Base-by-base conservation (phyloP, 1,140 invertebrate species). In the Popillia japonica region DNA sequence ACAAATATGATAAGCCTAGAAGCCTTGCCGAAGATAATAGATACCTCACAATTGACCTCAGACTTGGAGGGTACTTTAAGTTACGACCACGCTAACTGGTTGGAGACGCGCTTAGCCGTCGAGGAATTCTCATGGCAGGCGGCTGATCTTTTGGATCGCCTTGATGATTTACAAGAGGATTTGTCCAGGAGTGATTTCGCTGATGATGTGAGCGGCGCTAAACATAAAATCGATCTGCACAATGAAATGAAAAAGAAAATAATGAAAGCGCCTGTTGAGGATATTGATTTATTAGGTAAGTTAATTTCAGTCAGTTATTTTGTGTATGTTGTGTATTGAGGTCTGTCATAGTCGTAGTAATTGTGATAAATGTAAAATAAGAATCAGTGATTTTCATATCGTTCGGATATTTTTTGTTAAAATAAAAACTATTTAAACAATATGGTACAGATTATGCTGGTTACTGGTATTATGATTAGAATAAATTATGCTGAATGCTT, bases 61-160 rank as follows among this genome's bases (percentile, higher is more conserved):
- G 98, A 99, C 87, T 92, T 99, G 86, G 97, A 99, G 83, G 98
- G 98, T 48, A 95, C 94, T 9, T 90, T 99, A 80, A 92, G 93
- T 81, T 99, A 99, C 88, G 96, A 99, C 87, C 97, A 99, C 89
- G 92, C 95, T 81, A 95, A 96, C 84, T 99, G 98, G 98, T 96
- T 99, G 81, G 96, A 99, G 83, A 93, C 96, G 40, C 91, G 98
- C 88, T 87, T 98, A 86, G 95, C 95, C 75, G 91, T 98, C 78
- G 98, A 99, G 88, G 96, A 98, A 85, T 97, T 99, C 86, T 93
- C 95, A 76, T 98, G 96, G 95, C 96, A 98, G 89, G 94, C 96
- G 2, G 93, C 94, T 34, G 97, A 99, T 86, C 89, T 99, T 78
- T 89, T 98, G 44, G 96, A 98, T 86, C 91, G 96, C 76, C 89